Evolutionary conservation across 2,113 vertebrate species (phyloP).

Genomic region (Corydoras maculifer): DNA sequence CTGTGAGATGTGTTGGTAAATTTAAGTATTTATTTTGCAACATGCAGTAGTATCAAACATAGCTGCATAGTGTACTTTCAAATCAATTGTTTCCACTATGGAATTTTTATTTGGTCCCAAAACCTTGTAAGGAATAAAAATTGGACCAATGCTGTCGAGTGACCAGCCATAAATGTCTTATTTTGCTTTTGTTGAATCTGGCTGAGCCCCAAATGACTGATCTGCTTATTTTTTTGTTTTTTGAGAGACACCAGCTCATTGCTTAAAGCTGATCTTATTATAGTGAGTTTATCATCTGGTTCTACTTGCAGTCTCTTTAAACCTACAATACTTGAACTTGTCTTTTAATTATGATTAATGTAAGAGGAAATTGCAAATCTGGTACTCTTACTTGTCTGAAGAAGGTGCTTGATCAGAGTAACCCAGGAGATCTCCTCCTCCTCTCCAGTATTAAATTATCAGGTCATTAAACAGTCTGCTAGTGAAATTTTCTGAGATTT

Average conservation of each 20-base stretch:
- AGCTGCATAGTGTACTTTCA: conserved; percentile 12
- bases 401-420: not conserved
- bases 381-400: not conserved
- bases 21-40: conserved; percentile 16
- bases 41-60: not conserved
- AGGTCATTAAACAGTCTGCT: too few species aligned
- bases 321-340: conserved; percentile 1
- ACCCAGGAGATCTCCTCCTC: not conserved
- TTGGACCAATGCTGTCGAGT: not conserved
- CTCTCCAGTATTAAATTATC: not conserved
- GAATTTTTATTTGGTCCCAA: not conserved
- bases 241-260: conserved; percentile 32
- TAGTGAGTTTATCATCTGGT: conserved; percentile 16
- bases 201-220: not conserved
- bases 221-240: not conserved
- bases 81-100: not conserved
- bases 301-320: conserved; percentile 28
- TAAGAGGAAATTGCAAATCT: not conserved
- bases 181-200: not conserved
- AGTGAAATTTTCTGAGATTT: too few species aligned
- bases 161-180: not conserved
- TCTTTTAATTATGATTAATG: not conserved
- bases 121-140: not conserved
- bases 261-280: conserved; percentile 19
- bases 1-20: conserved; percentile 4